phyloP scores from a whole-genome alignment of 2,113 vertebrate genomes.

The Rafetus swinhoei region DNA sequence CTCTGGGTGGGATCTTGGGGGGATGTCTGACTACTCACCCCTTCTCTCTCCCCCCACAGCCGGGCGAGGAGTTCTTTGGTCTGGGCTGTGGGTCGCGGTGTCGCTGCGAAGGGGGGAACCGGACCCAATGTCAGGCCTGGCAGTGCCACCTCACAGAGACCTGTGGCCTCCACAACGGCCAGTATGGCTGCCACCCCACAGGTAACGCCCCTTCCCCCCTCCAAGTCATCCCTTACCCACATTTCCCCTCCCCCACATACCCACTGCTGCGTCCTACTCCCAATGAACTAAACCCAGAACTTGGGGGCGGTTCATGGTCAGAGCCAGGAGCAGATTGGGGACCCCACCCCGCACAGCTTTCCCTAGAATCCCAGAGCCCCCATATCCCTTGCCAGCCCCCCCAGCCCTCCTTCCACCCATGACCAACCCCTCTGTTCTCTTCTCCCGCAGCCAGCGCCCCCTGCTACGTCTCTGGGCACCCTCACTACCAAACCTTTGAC shows the following conservation, averaged over 20 bases:
- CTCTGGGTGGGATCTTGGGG: background rate
- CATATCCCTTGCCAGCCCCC: too few relatives aligned
- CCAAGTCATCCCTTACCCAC: too few relatives aligned
- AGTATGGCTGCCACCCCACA: slow-evolving; percentile 79
- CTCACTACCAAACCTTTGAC: slow-evolving; percentile 83
- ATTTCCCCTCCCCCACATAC: background rate
- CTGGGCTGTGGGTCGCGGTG: slow-evolving; percentile 75
- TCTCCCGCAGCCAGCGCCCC: slow-evolving; percentile 62
- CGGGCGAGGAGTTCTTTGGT: slow-evolving; percentile 78
- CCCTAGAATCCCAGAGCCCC: too few relatives aligned
- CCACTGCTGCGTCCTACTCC: background rate
- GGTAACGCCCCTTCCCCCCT: slow-evolving; percentile 57
- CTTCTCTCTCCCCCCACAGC: slow-evolving; percentile 52
- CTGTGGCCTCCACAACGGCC: slow-evolving; percentile 74
- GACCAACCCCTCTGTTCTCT: too few relatives aligned
- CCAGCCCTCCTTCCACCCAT: too few relatives aligned
- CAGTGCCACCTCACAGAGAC: slow-evolving; percentile 71
- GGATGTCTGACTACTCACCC: background rate
- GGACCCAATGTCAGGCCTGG: slow-evolving; percentile 32
- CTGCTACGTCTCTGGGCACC: slow-evolving; percentile 81
- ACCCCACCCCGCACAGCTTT: too few relatives aligned
- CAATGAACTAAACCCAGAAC: background rate
- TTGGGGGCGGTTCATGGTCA: too few relatives aligned
- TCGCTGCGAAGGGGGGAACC: slow-evolving; percentile 65
- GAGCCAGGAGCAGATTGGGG: too few relatives aligned